These are phyloP conservation scores for Acleris holmiana DNA, from an alignment of 2,888 invertebrate genomes.

Conservation along the genomic window DNA sequence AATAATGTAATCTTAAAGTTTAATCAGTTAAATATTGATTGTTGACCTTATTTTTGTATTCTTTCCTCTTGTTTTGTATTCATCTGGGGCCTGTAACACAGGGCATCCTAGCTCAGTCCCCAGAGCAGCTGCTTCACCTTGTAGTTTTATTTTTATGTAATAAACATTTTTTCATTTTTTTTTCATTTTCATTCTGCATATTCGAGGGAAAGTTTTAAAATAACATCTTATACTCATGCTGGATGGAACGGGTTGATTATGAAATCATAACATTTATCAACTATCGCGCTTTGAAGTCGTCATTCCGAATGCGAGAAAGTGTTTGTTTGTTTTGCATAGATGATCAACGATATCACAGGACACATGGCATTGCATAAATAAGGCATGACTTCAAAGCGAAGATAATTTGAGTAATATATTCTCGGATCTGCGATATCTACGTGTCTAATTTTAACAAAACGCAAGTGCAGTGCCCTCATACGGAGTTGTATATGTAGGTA, in stretches of 20 bases:
- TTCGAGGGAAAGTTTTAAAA: background rate
- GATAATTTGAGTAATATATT: background rate
- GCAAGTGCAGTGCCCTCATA: constrained; percentile 14
- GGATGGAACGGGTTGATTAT: background rate
- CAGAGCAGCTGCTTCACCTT: too few species aligned
- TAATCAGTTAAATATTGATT: too few species aligned
- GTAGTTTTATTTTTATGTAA: too few species aligned
- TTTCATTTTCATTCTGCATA: too few species aligned
- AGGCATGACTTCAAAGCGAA: constrained; percentile 14
- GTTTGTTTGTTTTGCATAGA: constrained; percentile 7
- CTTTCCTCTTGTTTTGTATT: too few species aligned
- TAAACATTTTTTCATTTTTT: too few species aligned
- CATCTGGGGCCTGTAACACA: too few species aligned
- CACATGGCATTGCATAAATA: constrained; percentile 8
- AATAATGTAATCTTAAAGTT: too few species aligned
- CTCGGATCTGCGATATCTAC: background rate
- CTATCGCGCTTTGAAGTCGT: background rate
- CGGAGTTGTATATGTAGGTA: background rate
- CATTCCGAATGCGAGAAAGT: constrained; percentile 11
- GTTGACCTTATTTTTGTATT: too few species aligned
- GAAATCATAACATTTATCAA: constrained; percentile 4
- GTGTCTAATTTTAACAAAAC: constrained; percentile 4
- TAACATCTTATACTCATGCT: background rate
- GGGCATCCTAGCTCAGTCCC: too few species aligned
- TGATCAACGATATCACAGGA: background rate